These are phyloP conservation scores for Pseudomugil tenellus DNA, from an alignment of 2,797 vertebrate species.

Conservation along the genomic window DNA sequence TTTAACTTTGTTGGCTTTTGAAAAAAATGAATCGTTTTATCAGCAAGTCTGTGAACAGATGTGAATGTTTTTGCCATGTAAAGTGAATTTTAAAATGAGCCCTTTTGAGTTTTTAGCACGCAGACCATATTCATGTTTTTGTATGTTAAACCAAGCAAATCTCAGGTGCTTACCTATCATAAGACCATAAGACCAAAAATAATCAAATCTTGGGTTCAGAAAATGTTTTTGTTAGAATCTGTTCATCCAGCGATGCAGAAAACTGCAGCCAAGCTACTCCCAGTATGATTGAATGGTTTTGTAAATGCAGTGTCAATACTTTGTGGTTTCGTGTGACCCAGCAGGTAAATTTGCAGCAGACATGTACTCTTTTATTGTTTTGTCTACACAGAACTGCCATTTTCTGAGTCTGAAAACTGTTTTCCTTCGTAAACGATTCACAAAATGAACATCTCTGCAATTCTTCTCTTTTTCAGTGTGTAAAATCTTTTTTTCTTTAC, in stretches of 20 bases:
- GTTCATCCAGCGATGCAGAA: background rate
- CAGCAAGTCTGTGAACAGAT: conserved; percentile 2
- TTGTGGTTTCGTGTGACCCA: background rate
- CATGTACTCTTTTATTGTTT: too few relatives aligned
- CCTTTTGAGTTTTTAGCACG: background rate
- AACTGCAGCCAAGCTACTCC: background rate
- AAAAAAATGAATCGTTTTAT: background rate
- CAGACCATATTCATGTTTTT: background rate
- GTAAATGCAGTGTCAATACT: background rate
- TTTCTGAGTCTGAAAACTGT: too few relatives aligned
- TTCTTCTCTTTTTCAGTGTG: too few relatives aligned
- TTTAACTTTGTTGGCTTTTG: conserved; percentile 16
- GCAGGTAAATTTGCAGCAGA: background rate
- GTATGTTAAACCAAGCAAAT: background rate
- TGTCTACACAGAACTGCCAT: too few relatives aligned
- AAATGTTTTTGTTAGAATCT: background rate
- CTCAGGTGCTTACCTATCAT: background rate
- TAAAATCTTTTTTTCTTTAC: too few relatives aligned
- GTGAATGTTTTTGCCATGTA: conserved; percentile 1
- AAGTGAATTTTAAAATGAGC: background rate
- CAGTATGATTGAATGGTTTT: background rate
- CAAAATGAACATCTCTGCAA: too few relatives aligned
- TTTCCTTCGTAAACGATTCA: too few relatives aligned
- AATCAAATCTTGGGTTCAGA: background rate
- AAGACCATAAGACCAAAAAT: background rate